A percentile compares a stretch with the other conserved stretches of the same genome.
These are phyloP conservation scores for Coluber constrictor DNA, from an alignment of 2,797 vertebrate species.

Conservation along the genomic window DNA sequence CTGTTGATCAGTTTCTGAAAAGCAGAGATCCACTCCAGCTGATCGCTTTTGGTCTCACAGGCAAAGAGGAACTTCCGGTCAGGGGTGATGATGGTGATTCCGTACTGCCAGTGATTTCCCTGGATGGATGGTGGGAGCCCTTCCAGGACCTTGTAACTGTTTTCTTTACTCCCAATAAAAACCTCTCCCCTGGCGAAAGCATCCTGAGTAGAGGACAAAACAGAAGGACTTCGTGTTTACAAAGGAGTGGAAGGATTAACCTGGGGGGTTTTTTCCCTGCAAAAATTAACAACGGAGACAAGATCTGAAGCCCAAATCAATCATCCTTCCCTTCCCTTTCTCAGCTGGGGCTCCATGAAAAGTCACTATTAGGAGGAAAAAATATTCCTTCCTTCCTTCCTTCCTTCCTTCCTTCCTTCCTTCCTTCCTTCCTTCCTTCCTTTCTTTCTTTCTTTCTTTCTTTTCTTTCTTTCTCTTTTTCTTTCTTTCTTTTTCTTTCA, in stretches of 20 bases:
- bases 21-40: constrained; percentile 88
- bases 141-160: constrained; percentile 87
- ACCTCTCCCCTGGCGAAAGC: constrained; percentile 94
- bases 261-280: background rate
- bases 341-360: background rate
- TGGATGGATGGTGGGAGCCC: constrained; percentile 87
- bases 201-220: constrained; percentile 73
- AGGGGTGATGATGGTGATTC: constrained; percentile 93
- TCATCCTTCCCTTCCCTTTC: background rate
- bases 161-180: constrained; percentile 95
- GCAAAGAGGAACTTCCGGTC: constrained; percentile 94
- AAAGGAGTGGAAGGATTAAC: background rate
- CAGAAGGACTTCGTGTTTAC: background rate
- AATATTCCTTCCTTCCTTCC: background rate
- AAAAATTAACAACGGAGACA: background rate
- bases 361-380: background rate
- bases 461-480: too few species aligned
- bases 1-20: constrained; percentile 90
- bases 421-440: too few species aligned
- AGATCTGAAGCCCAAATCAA: background rate
- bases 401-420: background rate
- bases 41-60: constrained; percentile 88
- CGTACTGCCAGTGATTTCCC: constrained; percentile 89
- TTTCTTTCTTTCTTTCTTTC: background rate
- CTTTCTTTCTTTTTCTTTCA: accelerated